Conservation (phyloP, 2,797 vertebrate species). For the Manis crassicaudata region DNA sequence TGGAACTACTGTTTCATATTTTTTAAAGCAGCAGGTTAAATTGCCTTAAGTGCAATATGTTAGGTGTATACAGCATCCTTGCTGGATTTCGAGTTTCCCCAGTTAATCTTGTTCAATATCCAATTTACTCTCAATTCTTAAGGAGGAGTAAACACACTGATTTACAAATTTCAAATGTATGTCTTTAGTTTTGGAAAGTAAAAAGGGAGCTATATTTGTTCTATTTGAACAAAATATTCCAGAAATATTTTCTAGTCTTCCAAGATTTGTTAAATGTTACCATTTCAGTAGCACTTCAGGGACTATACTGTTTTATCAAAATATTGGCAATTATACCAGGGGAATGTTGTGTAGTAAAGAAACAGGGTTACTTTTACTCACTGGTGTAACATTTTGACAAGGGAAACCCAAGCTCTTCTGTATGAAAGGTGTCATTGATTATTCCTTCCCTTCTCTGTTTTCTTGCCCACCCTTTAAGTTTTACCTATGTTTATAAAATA, state of each 20-base stretch:
- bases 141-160: not conserved
- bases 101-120: not conserved
- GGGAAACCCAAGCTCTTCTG: not conserved
- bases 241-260: constrained; percentile 2
- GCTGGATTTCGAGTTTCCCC: not conserved
- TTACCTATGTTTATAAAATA: constrained; percentile 57
- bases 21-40: not conserved
- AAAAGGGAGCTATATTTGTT: not conserved
- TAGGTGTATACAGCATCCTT: not conserved
- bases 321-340: not conserved
- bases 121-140: not conserved
- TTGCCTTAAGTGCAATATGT: not conserved
- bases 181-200: not conserved
- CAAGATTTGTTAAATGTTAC: not conserved
- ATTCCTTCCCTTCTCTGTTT: not conserved
- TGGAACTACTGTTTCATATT: not conserved
- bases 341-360: not conserved
- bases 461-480: constrained; percentile 30
- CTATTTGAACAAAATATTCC: not conserved
- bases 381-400: not conserved
- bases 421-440: constrained; percentile 42
- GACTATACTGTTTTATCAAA: not conserved
- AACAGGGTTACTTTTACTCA: not conserved
- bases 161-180: not conserved
- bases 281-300: not conserved